phyloP scores from a whole-genome alignment of 1,140 invertebrate species.

The Drosophila azteca region DNA sequence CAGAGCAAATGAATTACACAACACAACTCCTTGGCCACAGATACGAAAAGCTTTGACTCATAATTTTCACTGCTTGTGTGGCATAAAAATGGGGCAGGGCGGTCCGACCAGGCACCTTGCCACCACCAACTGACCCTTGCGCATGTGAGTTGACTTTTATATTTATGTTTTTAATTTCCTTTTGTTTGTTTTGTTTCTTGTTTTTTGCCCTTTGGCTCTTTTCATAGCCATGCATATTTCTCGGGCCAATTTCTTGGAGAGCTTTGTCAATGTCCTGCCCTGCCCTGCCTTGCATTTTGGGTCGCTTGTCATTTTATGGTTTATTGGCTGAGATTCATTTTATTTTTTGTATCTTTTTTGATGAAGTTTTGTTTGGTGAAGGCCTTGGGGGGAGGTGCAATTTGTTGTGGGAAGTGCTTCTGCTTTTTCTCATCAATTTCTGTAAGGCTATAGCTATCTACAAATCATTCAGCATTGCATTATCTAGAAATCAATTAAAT shows the following conservation, averaged over 20 bases:
- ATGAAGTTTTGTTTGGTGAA: not conserved
- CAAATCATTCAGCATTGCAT: too few relatives aligned
- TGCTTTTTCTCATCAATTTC: too few relatives aligned
- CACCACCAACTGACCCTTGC: conserved; percentile 20
- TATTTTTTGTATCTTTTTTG: conserved; percentile 25
- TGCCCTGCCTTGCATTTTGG: conserved; percentile 33
- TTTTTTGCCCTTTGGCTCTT: conserved; percentile 25
- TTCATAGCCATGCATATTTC: conserved; percentile 3
- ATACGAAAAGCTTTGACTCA: conserved; percentile 59
- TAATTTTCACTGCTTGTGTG: conserved; percentile 63
- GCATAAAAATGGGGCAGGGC: too few relatives aligned
- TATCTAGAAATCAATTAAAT: too few relatives aligned
- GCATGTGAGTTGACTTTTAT: conserved; percentile 56
- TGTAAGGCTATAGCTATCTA: too few relatives aligned
- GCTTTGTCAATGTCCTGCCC: conserved; percentile 69
- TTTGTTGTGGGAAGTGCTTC: too few relatives aligned
- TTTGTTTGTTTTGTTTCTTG: conserved; percentile 61
- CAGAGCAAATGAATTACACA: conserved; percentile 73
- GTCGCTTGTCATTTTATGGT: conserved; percentile 47
- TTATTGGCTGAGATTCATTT: conserved; percentile 59
- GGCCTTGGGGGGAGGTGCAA: too few relatives aligned
- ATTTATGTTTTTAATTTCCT: conserved; percentile 81
- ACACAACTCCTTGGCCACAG: conserved; percentile 64
- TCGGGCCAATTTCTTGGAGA: conserved; percentile 63
- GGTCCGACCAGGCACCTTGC: not conserved